phyloP scores from a whole-genome alignment of 2,888 invertebrate genomes.

The Euplexia lucipara region DNA sequence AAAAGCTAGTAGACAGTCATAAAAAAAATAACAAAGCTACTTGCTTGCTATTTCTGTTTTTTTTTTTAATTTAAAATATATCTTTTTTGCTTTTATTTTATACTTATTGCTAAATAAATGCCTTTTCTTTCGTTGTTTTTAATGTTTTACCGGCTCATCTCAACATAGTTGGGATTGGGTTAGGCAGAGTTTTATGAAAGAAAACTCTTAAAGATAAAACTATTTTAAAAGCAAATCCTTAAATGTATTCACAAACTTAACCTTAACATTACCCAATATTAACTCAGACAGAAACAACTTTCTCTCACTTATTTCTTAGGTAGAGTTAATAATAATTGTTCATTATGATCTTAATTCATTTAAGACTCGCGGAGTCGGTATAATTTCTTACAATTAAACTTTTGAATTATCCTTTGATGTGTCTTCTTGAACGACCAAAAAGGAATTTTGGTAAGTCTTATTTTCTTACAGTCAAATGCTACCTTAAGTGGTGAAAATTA shows the following conservation, averaged over 20 bases:
- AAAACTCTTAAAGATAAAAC: no score
- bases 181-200: no score
- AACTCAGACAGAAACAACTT: slow-evolving; percentile 7
- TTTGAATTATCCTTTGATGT: slow-evolving; percentile 55
- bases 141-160: no score
- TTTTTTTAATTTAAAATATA: no score
- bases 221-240: background rate
- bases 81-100: no score
- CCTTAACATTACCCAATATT: slow-evolving; percentile 5
- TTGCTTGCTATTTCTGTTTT: no score
- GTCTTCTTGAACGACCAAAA: slow-evolving; percentile 41
- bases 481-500: slow-evolving; percentile 6
- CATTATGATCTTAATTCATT: slow-evolving; percentile 51
- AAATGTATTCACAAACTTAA: slow-evolving; percentile 4
- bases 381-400: slow-evolving; percentile 51
- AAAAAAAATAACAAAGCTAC: no score
- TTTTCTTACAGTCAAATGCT: slow-evolving; percentile 47
- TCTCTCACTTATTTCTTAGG: slow-evolving; percentile 21
- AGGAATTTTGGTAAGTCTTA: slow-evolving; percentile 44
- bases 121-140: no score
- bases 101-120: no score
- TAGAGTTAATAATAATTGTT: slow-evolving; percentile 56
- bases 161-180: no score
- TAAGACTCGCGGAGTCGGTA: slow-evolving; percentile 17
- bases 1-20: no score